Evolutionary conservation across 2,888 invertebrate genomes (phyloP).

Genomic region (Caenorhabditis uteleia): DNA sequence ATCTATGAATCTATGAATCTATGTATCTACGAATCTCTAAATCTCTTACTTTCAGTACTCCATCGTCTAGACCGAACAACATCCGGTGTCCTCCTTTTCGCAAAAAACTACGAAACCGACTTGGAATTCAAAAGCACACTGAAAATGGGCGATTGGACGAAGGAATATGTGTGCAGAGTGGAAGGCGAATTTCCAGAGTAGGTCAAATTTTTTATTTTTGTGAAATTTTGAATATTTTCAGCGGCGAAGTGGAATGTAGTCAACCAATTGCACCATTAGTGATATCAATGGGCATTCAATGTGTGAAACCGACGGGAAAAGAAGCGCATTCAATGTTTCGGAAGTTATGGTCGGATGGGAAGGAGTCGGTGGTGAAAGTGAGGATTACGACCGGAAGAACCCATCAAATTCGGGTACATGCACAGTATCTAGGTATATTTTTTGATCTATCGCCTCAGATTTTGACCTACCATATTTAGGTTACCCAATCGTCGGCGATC

Average conservation of each 20-base stretch:
- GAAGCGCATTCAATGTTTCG: slow-evolving; percentile 46
- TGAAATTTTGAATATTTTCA: slow-evolving; percentile 34
- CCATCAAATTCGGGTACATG: slow-evolving; percentile 97
- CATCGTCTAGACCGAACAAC: slow-evolving; percentile 83
- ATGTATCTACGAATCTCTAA: too few species aligned
- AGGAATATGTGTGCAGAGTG: slow-evolving; percentile 92
- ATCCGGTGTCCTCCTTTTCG: slow-evolving; percentile 89
- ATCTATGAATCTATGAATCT: too few species aligned
- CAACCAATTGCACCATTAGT: slow-evolving; percentile 66
- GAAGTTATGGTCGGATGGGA: slow-evolving; percentile 52
- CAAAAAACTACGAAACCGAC: slow-evolving; percentile 89
- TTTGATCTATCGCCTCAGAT: background rate
- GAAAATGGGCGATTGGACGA: slow-evolving; percentile 86
- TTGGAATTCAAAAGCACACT: slow-evolving; percentile 91
- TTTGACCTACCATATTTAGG: slow-evolving; percentile 72
- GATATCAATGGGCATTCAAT: slow-evolving; percentile 95
- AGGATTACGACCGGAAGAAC: slow-evolving; percentile 94
- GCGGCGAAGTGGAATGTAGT: slow-evolving; percentile 60
- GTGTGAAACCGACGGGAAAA: slow-evolving; percentile 84
- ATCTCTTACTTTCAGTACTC: slow-evolving; percentile 49
- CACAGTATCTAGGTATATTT: slow-evolving; percentile 89
- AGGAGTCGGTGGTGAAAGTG: slow-evolving; percentile 87
- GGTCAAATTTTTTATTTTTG: slow-evolving; percentile 68
- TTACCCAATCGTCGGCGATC: slow-evolving; percentile 95
- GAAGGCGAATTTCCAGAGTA: slow-evolving; percentile 92